Percentiles rank a stretch among this genome's conserved stretches.
These are phyloP conservation scores for Bothrops jararaca DNA, from an alignment of 2,113 vertebrate species.

Conservation along the genomic window DNA sequence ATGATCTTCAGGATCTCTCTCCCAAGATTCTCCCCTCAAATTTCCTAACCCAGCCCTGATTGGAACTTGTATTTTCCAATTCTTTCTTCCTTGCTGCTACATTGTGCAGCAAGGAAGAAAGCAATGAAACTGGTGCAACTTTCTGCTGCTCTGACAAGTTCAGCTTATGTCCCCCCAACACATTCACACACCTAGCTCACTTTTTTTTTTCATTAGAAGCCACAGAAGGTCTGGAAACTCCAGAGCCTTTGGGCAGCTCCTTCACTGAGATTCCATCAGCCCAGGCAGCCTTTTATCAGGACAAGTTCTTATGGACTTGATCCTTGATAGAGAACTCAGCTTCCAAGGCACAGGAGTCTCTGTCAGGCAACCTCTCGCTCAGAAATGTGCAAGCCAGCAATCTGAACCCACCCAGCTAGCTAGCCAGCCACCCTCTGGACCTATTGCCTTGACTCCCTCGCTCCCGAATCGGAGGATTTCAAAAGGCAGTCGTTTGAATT, in stretches of 20 bases:
- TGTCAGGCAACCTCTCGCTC: neutral
- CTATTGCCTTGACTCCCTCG: constrained; percentile 55
- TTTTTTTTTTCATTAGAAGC: neutral
- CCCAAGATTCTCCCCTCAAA: neutral
- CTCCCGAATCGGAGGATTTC: constrained; percentile 60
- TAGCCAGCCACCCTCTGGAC: constrained; percentile 37
- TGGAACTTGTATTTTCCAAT: neutral
- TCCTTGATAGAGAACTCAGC: neutral
- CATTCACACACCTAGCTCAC: neutral
- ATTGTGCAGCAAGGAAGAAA: neutral
- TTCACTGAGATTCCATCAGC: neutral
- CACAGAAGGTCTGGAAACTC: neutral
- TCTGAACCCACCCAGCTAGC: constrained; percentile 21
- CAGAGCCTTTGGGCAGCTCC: neutral
- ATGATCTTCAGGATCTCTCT: neutral
- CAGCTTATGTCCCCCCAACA: neutral
- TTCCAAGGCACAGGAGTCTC: neutral
- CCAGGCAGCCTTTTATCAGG: neutral
- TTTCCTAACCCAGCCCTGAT: too few relatives aligned
- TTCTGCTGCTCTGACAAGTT: neutral
- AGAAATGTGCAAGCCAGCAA: constrained; percentile 58
- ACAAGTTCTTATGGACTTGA: neutral
- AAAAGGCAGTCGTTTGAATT: constrained; percentile 47
- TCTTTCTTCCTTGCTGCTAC: too few relatives aligned
- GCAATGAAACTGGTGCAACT: neutral